phyloP scores from a whole-genome alignment of 64 coral and sea anemone genomes.

The Montipora efflorescens region DNA sequence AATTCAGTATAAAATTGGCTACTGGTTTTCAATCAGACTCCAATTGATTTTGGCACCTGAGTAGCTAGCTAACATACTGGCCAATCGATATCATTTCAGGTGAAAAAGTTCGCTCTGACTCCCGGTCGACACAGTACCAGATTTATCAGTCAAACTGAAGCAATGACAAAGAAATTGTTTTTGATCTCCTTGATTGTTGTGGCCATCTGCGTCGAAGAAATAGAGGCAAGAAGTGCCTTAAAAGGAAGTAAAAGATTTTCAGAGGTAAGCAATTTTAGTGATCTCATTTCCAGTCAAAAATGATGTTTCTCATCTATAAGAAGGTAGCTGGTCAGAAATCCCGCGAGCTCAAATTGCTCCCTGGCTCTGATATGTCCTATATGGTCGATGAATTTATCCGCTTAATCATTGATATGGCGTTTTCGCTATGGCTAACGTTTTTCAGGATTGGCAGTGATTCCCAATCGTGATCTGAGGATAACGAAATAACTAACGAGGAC shows the following conservation, averaged over 20 bases:
- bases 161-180: conserved; percentile 1
- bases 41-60: neutral
- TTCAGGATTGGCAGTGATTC: too few species aligned
- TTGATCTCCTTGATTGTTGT: neutral
- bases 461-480: too few species aligned
- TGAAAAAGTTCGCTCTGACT: neutral
- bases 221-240: neutral
- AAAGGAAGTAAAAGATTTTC: neutral
- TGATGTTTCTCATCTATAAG: neutral
- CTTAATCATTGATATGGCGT: too few species aligned
- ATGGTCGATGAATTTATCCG: too few species aligned
- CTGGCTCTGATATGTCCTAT: too few species aligned
- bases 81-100: too few species aligned
- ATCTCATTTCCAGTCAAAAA: neutral
- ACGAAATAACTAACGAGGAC: too few species aligned
- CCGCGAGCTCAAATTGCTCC: too few species aligned
- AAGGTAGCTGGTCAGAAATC: too few species aligned
- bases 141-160: neutral
- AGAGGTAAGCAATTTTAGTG: neutral
- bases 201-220: neutral
- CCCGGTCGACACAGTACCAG: neutral
- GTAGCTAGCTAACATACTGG: too few species aligned
- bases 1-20: neutral
- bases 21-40: neutral
- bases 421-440: too few species aligned